Conservation (phyloP, 2,113 vertebrate genomes). For the Acrocephalus kingi region DNA sequence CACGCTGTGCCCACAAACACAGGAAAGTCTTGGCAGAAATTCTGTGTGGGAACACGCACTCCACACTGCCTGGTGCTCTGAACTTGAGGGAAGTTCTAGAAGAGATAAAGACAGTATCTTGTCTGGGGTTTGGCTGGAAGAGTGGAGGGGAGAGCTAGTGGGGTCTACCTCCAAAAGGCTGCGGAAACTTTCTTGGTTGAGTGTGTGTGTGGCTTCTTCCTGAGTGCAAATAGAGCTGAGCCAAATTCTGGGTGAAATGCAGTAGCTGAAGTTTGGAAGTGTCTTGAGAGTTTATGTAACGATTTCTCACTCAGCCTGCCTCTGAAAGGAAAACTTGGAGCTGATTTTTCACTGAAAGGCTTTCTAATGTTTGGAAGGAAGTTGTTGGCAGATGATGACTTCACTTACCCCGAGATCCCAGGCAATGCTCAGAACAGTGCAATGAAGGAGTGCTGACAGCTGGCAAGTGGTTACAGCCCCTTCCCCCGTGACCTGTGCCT, state of each 20-base stretch:
- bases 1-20: fast-evolving
- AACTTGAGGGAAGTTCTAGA: neutral
- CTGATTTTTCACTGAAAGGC: neutral
- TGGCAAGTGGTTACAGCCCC: neutral
- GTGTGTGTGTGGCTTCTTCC: neutral
- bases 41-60: fast-evolving
- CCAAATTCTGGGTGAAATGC: neutral
- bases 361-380: neutral
- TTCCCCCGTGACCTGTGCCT: neutral
- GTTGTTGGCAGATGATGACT: neutral
- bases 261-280: neutral
- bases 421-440: neutral
- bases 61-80: neutral
- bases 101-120: neutral
- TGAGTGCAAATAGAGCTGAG: neutral
- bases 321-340: neutral
- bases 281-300: neutral
- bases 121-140: neutral
- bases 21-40: neutral
- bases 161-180: neutral
- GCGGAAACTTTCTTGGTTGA: neutral
- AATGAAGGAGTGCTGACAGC: neutral
- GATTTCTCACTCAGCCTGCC: neutral
- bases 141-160: neutral
- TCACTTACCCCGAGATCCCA: neutral